Evolutionary conservation across 1,140 invertebrate species (phyloP), one percentile per base, ranked within the genome.

Genomic region (Choristoneura fumiferana): DNA sequence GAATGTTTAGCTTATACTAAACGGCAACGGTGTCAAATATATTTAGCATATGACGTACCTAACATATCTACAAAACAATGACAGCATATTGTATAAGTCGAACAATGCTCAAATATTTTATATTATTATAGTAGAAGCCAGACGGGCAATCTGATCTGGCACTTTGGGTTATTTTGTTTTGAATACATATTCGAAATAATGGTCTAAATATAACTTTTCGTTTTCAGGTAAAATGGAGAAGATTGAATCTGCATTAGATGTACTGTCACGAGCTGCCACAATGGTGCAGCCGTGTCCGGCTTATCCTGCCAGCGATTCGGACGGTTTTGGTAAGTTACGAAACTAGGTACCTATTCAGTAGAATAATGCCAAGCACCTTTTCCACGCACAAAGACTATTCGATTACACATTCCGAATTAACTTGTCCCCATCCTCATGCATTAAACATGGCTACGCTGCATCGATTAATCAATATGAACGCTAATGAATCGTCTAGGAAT

Each of bases 181-280:
- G 29, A 22, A 49, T 49, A 49, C 18, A 12, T 18, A 18, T 10
- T 33, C 43, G 3, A 49, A 17, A 49, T 17, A 29, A 29, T 49
- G 43, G 43, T 22, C 37, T 34, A 43, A 13, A 39, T 33, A 22
- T 18, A 36, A 60, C 49, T 52, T 57, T 36, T 52, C 22, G 69
- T 64, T 40, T 69, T 49, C 14, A 63, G 66, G 63, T 61, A 53
- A 75, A 58, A 90, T 90, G 89, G 88, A 90, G 74, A 90, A 86
- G 61, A 92, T 95, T 81, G 96, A 97, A 91, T 95, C 95, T 62
- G 94, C 96, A 57, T 89, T 97, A 78, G 96, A 97, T 78, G 95
- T 97, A 68, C 91, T 97, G 63, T 96, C 95, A 53, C 92, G 95
- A 78, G 96, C 96, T 58, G 96, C 96, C 17, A 96, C 95, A n/a